Percentiles rank a stretch among this genome's conserved stretches.
Evolutionary conservation across 1,140 invertebrate genomes (phyloP).

Genomic region (Parasteatoda tepidariorum): DNA sequence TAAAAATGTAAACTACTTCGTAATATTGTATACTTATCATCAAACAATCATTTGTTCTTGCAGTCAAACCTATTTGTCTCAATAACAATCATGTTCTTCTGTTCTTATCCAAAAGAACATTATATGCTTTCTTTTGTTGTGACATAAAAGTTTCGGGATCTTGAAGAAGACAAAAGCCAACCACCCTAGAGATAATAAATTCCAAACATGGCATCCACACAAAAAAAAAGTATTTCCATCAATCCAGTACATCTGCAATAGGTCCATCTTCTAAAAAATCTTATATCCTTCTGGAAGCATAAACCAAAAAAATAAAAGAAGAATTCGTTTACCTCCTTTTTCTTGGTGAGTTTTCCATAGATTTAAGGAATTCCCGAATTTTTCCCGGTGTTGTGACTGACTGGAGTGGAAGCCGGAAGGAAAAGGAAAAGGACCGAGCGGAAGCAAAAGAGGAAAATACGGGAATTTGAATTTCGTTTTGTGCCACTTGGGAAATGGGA

Average conservation of each 20-base stretch:
- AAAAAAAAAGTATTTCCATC: not conserved
- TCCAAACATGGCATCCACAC: not conserved
- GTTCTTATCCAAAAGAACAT: too few species aligned
- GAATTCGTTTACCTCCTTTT: conserved; percentile 16
- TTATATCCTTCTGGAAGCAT: not conserved
- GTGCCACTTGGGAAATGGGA: conserved; percentile 14
- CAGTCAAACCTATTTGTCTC: too few species aligned
- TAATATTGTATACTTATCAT: too few species aligned
- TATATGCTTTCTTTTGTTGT: too few species aligned
- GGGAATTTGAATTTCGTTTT: conserved; percentile 39
- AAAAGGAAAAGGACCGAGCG: not conserved
- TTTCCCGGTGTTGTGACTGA: conserved; percentile 19
- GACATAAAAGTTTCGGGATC: too few species aligned
- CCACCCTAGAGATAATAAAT: conserved; percentile 9
- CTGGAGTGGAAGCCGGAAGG: conserved; percentile 1
- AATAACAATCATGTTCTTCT: too few species aligned
- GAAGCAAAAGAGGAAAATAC: conserved; percentile 34
- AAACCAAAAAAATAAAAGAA: not conserved
- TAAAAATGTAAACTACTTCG: too few species aligned
- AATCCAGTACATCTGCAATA: not conserved
- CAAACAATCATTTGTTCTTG: too few species aligned
- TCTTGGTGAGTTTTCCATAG: conserved; percentile 1
- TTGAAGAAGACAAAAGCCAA: not conserved
- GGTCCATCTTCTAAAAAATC: not conserved
- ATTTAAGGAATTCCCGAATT: conserved; percentile 11